phyloP scores from a whole-genome alignment of 2,797 vertebrate genomes.

The Sebastes hubbsi region DNA sequence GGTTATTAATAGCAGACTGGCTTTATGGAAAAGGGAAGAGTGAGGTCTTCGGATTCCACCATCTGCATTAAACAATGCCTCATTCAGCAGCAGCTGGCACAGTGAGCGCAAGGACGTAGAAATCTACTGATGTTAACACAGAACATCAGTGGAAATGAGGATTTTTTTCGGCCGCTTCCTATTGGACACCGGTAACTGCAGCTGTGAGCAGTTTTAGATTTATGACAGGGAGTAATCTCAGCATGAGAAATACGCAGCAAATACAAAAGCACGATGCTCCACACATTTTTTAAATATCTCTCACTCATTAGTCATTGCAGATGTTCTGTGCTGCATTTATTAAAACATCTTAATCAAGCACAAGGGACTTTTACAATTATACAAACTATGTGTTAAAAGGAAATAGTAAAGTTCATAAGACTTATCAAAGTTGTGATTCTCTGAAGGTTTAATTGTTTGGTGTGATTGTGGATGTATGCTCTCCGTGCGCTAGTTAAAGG shows the following conservation, averaged over 20 bases:
- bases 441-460: slow-evolving; percentile 16
- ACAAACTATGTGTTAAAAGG: slow-evolving; percentile 20
- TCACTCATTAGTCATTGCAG: slow-evolving; percentile 18
- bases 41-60: slow-evolving; percentile 67
- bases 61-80: slow-evolving; percentile 77
- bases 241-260: slow-evolving; percentile 30
- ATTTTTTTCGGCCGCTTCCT: slow-evolving; percentile 43
- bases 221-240: slow-evolving; percentile 43
- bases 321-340: slow-evolving; percentile 18
- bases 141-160: slow-evolving; percentile 55
- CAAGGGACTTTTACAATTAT: slow-evolving; percentile 13
- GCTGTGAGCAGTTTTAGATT: slow-evolving; percentile 54
- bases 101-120: slow-evolving; percentile 10
- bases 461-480: slow-evolving; percentile 35
- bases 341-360: slow-evolving; percentile 35
- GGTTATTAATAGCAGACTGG: slow-evolving; percentile 78
- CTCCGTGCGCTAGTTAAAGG: slow-evolving; percentile 30
- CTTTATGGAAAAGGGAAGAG: slow-evolving; percentile 78
- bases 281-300: slow-evolving; percentile 57
- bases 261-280: slow-evolving; percentile 28
- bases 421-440: slow-evolving; percentile 20
- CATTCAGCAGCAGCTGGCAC: slow-evolving; percentile 71
- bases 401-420: slow-evolving; percentile 2
- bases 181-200: slow-evolving; percentile 50
- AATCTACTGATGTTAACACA: slow-evolving; percentile 44